Percentiles rank a stretch among this genome's conserved stretches.
Evolutionary conservation across 2,888 invertebrate species (phyloP).

Genomic region (Pinctada fucata): DNA sequence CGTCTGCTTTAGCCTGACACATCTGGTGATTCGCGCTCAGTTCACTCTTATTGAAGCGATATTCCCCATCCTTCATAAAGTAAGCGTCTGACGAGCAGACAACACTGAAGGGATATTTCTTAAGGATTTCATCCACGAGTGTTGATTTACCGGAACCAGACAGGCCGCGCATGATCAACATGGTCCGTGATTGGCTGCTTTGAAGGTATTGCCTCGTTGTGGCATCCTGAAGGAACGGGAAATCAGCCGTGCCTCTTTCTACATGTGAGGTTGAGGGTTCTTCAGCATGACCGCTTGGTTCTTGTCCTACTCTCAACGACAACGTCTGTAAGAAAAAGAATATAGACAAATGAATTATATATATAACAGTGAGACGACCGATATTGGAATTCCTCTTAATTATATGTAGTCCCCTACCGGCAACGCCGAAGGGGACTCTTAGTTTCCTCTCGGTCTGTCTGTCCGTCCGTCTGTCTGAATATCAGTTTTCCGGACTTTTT

Average conservation of each 20-base stretch:
- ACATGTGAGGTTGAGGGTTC: too few species aligned
- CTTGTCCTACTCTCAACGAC: too few species aligned
- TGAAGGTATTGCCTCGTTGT: conserved; percentile 53
- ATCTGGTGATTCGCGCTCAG: conserved; percentile 71
- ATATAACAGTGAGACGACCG: too few species aligned
- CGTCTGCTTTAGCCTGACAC: conserved; percentile 68
- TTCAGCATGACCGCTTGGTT: too few species aligned
- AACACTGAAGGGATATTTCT: conserved; percentile 57
- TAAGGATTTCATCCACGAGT: conserved; percentile 62
- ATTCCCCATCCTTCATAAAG: conserved; percentile 65
- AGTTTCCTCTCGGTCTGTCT: too few species aligned
- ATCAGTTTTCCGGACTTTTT: too few species aligned
- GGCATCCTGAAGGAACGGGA: conserved; percentile 60
- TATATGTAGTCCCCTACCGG: too few species aligned
- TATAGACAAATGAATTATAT: too few species aligned
- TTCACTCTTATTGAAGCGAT: conserved; percentile 62
- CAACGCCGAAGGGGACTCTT: too few species aligned
- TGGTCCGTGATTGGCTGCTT: conserved; percentile 53
- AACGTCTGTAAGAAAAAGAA: too few species aligned
- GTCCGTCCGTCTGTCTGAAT: too few species aligned
- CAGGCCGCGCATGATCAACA: conserved; percentile 76
- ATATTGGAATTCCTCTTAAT: too few species aligned
- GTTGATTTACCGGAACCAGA: conserved; percentile 77
- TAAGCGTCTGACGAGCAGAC: conserved; percentile 76
- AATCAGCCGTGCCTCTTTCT: conserved; percentile 21